Conservation (phyloP, 2,888 invertebrate species). For the Pollenia angustigena region DNA sequence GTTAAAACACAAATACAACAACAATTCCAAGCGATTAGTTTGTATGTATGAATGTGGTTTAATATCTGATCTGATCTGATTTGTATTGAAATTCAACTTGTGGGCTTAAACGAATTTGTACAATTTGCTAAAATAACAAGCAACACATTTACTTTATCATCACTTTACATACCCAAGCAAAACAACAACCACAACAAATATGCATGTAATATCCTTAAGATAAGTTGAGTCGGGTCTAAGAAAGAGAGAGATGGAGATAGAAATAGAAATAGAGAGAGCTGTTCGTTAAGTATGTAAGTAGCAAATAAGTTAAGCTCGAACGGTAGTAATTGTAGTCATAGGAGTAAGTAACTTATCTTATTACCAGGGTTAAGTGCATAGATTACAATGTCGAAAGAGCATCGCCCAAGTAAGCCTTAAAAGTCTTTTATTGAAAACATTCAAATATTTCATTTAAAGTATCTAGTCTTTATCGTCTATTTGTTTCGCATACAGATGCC, state of each 20-base stretch:
- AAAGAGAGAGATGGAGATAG: background rate
- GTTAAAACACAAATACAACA: conserved; percentile 16
- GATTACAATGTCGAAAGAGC: conserved; percentile 75
- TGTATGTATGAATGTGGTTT: conserved; percentile 53
- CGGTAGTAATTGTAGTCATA: conserved; percentile 68
- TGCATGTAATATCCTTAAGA: conserved; percentile 13
- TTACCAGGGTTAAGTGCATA: conserved; percentile 74
- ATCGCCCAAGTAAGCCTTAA: conserved; percentile 68
- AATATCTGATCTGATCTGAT: conserved; percentile 53
- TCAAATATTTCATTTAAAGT: background rate
- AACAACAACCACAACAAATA: conserved; percentile 14
- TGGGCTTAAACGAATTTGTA: conserved; percentile 71
- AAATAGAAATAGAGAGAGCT: background rate
- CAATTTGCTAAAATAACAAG: conserved; percentile 72
- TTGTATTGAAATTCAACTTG: conserved; percentile 66
- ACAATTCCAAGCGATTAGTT: conserved; percentile 6
- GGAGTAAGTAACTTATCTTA: conserved; percentile 75
- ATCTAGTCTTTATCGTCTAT: background rate
- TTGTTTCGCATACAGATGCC: conserved; percentile 22
- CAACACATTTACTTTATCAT: conserved; percentile 58
- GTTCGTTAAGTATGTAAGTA: conserved; percentile 10
- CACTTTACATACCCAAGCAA: background rate
- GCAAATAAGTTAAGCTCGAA: conserved; percentile 44
- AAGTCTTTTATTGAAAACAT: conserved; percentile 49
- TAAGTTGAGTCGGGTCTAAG: background rate